Conservation (phyloP, 2,888 invertebrate species). For the Nephrotoma flavescens region DNA sequence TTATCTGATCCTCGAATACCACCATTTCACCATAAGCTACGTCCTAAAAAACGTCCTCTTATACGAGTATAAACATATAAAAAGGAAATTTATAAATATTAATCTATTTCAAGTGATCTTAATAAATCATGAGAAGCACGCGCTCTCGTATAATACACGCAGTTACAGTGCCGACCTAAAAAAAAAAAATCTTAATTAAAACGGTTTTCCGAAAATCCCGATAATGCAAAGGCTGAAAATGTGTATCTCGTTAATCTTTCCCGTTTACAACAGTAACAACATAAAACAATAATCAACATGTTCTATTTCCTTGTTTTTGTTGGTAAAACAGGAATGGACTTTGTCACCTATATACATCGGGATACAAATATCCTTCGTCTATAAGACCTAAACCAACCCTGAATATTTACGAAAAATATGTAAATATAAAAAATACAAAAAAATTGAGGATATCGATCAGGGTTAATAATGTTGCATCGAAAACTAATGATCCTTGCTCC, state of each 20-base stretch:
- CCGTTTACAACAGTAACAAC: background rate
- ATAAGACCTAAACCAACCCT: background rate
- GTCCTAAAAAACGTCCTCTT: background rate
- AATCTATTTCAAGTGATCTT: background rate
- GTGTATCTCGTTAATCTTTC: background rate
- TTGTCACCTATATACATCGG: background rate
- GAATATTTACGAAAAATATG: background rate
- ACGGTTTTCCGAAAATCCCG: background rate
- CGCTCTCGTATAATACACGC: background rate
- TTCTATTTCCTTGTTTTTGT: background rate
- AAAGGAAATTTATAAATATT: too few relatives aligned
- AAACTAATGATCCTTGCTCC: constrained; percentile 4
- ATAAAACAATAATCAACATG: background rate
- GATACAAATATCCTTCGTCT: background rate
- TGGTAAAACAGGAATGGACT: background rate
- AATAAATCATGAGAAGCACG: background rate
- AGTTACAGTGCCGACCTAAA: background rate
- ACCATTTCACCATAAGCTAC: background rate
- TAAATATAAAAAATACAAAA: background rate
- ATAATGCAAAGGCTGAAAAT: background rate
- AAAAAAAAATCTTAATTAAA: background rate
- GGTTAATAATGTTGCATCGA: background rate
- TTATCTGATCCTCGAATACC: background rate
- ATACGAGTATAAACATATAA: background rate
- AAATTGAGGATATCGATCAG: background rate